Base-by-base conservation (phyloP, 2,113 vertebrate species). In the Sturnus vulgaris region DNA sequence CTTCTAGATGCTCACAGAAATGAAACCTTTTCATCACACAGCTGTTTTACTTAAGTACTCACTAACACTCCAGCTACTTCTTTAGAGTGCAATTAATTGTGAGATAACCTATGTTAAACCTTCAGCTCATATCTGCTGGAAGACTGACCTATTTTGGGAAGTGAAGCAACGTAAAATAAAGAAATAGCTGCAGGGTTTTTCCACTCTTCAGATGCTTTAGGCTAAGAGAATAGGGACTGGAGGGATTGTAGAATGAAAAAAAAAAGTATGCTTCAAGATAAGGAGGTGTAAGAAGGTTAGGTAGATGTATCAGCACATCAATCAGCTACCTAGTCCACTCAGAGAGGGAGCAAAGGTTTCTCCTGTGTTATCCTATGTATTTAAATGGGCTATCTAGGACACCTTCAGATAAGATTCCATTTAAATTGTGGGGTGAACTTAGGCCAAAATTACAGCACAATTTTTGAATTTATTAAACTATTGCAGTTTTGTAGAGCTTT, bases 31-130 rank as follows among this genome's bases (percentile, higher is more conserved):
- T 85, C 63, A 87, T 80, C 81, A 73, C 13, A 49, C 5, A 70
- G 21, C 33, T 82, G 53, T 89, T 87, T 86, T 89, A 68, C 61
- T 86, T 56, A 93, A 91, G 61, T 66, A 91, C 50, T 22, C 30
- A 39, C 55, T 70, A 88, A 63, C 56, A 92, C 33, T 71, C 20
- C 56, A 71, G 52, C 9, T 73, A 33, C 52, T 80, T 59, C 80
- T 76, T 90, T 88, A 92, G 44, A 90, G 31, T 70, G 64, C 53
- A 83, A 84, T 68, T 94, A 89, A 87, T 87, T 91, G 77, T 63
- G 82, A 91, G 73, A 88, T 77, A 92, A 93, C 56, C 55, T 77
- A 1, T 65, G 59, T 35, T 82, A 92, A 93, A 87, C 40, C 53
- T 81, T 75, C 89, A 71, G 46, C 88, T 44, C 44, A 9, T n/a